Conservation (phyloP, 2,797 vertebrate species). For the Pangasius djambal region DNA sequence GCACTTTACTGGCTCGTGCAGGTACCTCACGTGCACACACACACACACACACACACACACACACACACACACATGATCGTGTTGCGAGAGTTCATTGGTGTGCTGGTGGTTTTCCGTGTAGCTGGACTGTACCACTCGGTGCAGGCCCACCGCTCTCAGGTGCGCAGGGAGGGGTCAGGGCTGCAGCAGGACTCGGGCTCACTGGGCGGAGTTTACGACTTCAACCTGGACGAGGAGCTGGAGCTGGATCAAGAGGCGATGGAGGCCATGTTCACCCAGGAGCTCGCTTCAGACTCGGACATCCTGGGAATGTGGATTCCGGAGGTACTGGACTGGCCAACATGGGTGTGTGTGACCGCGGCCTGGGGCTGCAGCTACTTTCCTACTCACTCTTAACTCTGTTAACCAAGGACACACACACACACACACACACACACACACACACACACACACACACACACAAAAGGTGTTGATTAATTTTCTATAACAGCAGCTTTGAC, state of each 20-base stretch:
- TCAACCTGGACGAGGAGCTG: conserved; percentile 96
- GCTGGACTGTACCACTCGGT: conserved; percentile 96
- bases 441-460: conserved; percentile 28
- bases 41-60: not conserved
- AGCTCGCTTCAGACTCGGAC: conserved; percentile 93
- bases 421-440: conserved; percentile 30
- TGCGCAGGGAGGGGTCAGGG: conserved; percentile 86
- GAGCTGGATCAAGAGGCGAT: conserved; percentile 98
- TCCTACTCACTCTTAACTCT: conserved; percentile 50
- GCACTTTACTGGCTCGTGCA: conserved; percentile 91
- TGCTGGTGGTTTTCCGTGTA: conserved; percentile 62
- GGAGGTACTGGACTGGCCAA: conserved; percentile 99
- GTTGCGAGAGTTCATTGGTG: not conserved
- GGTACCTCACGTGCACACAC: conserved; percentile 67
- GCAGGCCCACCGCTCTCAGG: conserved; percentile 94
- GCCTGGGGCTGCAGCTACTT: conserved; percentile 79
- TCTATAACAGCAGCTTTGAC: not conserved
- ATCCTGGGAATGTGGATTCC: conserved; percentile 99
- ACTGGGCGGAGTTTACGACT: conserved; percentile 86
- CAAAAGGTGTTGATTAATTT: not conserved
- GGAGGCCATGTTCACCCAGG: conserved; percentile 99
- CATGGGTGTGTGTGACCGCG: conserved; percentile 99
- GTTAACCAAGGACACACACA: conserved; percentile 16
- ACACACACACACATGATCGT: not conserved
- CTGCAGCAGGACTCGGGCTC: conserved; percentile 81